phyloP scores from a whole-genome alignment of 2,113 vertebrate species.

The Nesospiza acunhae region DNA sequence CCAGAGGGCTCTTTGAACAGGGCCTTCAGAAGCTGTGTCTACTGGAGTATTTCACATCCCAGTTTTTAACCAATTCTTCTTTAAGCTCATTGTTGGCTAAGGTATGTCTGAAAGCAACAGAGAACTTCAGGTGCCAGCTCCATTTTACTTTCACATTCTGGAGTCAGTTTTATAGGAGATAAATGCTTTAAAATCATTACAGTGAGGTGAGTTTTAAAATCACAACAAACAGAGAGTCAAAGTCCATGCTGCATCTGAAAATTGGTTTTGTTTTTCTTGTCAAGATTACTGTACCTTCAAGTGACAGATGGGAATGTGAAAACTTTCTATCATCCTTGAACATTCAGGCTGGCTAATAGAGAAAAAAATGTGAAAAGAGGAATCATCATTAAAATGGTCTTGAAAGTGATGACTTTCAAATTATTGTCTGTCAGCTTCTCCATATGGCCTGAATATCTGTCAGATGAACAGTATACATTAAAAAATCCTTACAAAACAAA shows the following conservation, averaged over 20 bases:
- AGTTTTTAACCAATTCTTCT: not conserved
- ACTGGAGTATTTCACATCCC: not conserved
- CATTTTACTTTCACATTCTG: not conserved
- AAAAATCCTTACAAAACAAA: conserved; percentile 12
- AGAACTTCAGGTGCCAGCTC: not conserved
- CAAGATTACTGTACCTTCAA: conserved; percentile 27
- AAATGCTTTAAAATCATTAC: conserved; percentile 1
- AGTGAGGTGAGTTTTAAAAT: not conserved
- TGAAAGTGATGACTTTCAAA: conserved; percentile 63
- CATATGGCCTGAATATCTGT: conserved; percentile 67
- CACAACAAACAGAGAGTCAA: not conserved
- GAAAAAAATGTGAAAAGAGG: conserved; percentile 61
- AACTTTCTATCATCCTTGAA: conserved; percentile 65
- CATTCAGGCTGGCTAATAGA: conserved; percentile 49
- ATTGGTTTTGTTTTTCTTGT: conserved; percentile 28
- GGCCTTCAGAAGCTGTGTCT: not conserved
- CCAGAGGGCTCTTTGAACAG: not conserved
- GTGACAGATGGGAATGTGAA: conserved; percentile 69
- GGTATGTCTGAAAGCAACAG: not conserved
- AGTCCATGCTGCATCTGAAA: not conserved
- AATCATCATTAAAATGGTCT: conserved; percentile 57
- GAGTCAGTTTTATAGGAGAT: not conserved
- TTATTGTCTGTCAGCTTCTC: conserved; percentile 66
- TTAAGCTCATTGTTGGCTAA: not conserved
- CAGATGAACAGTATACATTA: conserved; percentile 40